Conservation (phyloP, 2,888 invertebrate genomes). For the Limulus polyphemus region DNA sequence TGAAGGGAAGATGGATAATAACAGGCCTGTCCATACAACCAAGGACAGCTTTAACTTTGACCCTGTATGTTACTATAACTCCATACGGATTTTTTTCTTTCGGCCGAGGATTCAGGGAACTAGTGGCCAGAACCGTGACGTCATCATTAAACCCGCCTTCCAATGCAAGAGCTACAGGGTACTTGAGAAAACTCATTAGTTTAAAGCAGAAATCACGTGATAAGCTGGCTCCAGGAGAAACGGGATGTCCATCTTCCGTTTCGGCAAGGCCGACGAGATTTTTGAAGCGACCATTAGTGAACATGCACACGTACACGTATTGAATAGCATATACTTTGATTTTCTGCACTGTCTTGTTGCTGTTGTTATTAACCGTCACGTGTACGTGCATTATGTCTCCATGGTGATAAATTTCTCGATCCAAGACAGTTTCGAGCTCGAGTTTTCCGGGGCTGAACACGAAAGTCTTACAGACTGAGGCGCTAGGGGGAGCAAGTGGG, state of each 20-base stretch:
- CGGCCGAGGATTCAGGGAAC: constrained; percentile 11
- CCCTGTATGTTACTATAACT: constrained; percentile 22
- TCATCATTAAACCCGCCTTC: constrained; percentile 18
- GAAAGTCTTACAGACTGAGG: constrained; percentile 56
- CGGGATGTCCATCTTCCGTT: constrained; percentile 17
- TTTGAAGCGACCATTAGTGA: constrained; percentile 86
- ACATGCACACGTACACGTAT: constrained; percentile 87
- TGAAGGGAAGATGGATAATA: constrained; percentile 17
- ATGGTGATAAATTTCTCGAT: constrained; percentile 63
- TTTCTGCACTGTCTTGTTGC: constrained; percentile 66
- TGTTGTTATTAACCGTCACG: constrained; percentile 62
- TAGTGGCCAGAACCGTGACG: constrained; percentile 13
- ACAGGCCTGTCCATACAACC: constrained; percentile 23
- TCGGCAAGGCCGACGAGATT: constrained; percentile 55
- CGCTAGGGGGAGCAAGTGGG: constrained; percentile 10
- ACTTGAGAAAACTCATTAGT: constrained; percentile 15
- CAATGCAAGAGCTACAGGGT: constrained; percentile 22
- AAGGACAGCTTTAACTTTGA: constrained; percentile 20
- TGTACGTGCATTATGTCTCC: constrained; percentile 65
- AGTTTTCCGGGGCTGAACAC: constrained; percentile 71
- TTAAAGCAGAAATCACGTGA: constrained; percentile 18
- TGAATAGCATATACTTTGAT: constrained; percentile 74
- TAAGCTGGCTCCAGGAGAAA: constrained; percentile 16
- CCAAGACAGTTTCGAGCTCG: constrained; percentile 61
- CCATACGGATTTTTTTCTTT: constrained; percentile 24